Evolutionary conservation across 37 sponge, comb jelly and placozoan species (phyloP).

Genomic region (Beroe ovata): DNA sequence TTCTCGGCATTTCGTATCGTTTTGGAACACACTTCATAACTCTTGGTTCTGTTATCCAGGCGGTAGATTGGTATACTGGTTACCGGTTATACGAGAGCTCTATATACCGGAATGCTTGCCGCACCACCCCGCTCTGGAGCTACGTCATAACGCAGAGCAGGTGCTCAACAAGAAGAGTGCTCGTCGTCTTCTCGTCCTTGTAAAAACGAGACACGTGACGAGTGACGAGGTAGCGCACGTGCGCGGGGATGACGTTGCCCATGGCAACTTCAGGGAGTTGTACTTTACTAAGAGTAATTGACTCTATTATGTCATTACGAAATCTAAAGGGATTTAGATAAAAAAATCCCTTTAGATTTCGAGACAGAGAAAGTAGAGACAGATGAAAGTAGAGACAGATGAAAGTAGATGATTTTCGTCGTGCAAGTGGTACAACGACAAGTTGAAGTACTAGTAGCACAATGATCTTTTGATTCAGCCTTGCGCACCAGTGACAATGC

Average conservation of each 20-base stretch:
- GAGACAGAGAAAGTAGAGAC: too few species aligned
- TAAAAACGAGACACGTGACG: not conserved
- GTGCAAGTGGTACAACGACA: too few species aligned
- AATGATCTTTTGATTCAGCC: too few species aligned
- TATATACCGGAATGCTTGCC: not conserved
- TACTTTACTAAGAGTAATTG: conserved; percentile 24
- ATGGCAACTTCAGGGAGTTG: conserved; percentile 31
- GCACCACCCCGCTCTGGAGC: conserved; percentile 30
- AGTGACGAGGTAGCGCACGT: not conserved
- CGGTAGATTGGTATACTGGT: conserved; percentile 56
- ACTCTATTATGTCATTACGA: too few species aligned
- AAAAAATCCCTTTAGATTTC: too few species aligned
- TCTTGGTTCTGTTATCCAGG: not conserved
- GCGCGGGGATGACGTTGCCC: not conserved
- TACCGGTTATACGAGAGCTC: conserved; percentile 52
- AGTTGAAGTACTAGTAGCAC: too few species aligned
- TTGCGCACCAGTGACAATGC: too few species aligned
- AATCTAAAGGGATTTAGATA: too few species aligned
- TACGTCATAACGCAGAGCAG: conserved; percentile 41
- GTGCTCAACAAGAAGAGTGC: conserved; percentile 42
- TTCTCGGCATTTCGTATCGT: not conserved
- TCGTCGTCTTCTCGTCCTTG: not conserved
- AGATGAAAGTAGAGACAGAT: too few species aligned
- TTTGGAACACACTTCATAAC: not conserved
- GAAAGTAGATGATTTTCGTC: too few species aligned